Evolutionary conservation across 2,113 vertebrate species (phyloP), one percentile per base, ranked within the genome.

Genomic region (Vulpes ferrilata): DNA sequence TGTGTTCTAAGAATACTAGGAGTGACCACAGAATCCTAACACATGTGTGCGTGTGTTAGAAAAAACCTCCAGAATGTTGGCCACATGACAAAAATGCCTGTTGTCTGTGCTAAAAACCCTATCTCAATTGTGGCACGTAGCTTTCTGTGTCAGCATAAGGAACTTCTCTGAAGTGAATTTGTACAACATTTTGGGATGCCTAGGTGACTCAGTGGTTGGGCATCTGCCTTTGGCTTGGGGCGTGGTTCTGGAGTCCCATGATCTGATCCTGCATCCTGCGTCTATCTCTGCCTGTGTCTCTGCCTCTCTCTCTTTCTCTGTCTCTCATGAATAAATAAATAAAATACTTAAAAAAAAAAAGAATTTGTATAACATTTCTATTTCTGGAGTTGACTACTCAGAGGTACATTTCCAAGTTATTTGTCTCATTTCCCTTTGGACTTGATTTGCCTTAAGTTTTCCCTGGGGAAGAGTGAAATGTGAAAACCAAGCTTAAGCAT

Each of bases 331-430:
- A 43, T 43, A 43, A 43, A 43, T 43, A 43, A 43, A 43, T 43
- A 43, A 43, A 43, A 43, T 43, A 43, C 43, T 43, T 43, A 43
- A 43, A 43, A 43, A 43, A 35, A 43, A 43, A 43, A 43, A 43
- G 57, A 81, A 79, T 67, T 27, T n/a, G 30, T 82, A 30, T 32
- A 83, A 35, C 64, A 85, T 73, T n/a, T 78, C 0, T 35, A 2
- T 88, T 93, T 96, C 35, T 91, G 53, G 35, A 88, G 92, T 51
- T 86, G 59, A 62, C 76, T 17, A 2, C n/a, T 69, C 32, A 57
- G 57, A 95, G 22, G 17, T 59, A 10, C 55, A 82, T 19, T 57
- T 80, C 25, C 43, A 90, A 38, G 17, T 64, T 73, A 35, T 90
- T 80, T 81, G 30, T 71, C 8, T 95, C 16, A 32, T 81, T 84